phyloP scores from a whole-genome alignment of 2,797 vertebrate species.

The Alfaro cultratus region DNA sequence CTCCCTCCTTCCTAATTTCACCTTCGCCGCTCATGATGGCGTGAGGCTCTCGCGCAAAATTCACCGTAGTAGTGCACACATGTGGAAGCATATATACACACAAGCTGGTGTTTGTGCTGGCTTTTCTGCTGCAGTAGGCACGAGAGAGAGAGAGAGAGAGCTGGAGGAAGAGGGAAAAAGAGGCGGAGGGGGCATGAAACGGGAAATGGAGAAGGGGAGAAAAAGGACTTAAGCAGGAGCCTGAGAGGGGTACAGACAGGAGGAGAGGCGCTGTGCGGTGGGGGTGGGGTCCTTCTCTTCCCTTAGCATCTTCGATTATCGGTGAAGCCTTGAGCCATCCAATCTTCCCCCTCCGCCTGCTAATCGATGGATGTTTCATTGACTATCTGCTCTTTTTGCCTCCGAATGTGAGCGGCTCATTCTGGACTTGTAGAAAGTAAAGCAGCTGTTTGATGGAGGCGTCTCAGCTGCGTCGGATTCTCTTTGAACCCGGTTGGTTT shows the following conservation, averaged over 20 bases:
- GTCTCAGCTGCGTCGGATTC: constrained; percentile 58
- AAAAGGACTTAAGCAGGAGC: constrained; percentile 37
- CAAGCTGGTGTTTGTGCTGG: constrained; percentile 74
- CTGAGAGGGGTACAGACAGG: constrained; percentile 36
- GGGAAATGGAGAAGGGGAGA: constrained; percentile 67
- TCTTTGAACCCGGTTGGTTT: constrained; percentile 41
- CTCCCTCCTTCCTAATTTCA: constrained; percentile 19
- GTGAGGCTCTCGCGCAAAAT: constrained; percentile 41
- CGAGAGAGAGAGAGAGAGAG: constrained; percentile 57
- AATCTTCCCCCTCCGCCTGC: constrained; percentile 43
- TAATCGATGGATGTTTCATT: constrained; percentile 75
- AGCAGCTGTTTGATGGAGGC: constrained; percentile 26
- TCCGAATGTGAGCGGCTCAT: constrained; percentile 14
- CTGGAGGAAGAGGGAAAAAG: constrained; percentile 61
- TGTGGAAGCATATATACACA: constrained; percentile 56
- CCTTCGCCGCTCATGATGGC: constrained; percentile 36
- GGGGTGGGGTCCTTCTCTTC: constrained; percentile 62
- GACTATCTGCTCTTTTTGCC: constrained; percentile 65
- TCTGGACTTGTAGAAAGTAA: neutral
- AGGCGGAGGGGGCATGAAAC: constrained; percentile 41
- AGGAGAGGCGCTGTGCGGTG: constrained; percentile 44
- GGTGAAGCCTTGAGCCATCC: constrained; percentile 58
- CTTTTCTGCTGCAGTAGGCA: constrained; percentile 81
- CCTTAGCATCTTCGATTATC: constrained; percentile 74
- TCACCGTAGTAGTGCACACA: constrained; percentile 54